These are phyloP conservation scores for Clavelina lepadiformis DNA, from an alignment of 23 tunicate species.

Conservation along the genomic window DNA sequence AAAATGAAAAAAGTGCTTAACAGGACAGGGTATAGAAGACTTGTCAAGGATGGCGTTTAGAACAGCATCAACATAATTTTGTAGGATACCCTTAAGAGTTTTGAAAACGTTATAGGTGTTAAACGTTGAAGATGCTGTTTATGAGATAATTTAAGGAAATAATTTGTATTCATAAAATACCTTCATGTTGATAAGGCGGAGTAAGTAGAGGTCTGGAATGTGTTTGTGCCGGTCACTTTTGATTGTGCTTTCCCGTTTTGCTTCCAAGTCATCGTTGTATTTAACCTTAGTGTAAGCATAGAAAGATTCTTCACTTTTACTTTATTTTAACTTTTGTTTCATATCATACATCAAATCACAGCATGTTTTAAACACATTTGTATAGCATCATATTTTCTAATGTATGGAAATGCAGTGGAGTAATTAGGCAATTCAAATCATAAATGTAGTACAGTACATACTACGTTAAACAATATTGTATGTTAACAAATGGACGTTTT, in stretches of 20 bases:
- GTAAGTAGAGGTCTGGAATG: constrained; percentile 68
- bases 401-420: too few relatives aligned
- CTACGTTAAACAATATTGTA: too few relatives aligned
- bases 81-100: constrained; percentile 75
- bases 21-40: constrained; percentile 58
- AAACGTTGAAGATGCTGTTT: background rate
- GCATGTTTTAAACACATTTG: too few relatives aligned
- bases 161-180: constrained; percentile 16
- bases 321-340: too few relatives aligned
- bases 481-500: too few relatives aligned
- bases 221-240: constrained; percentile 68
- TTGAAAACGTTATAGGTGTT: background rate
- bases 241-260: constrained; percentile 80
- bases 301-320: too few relatives aligned
- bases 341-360: too few relatives aligned
- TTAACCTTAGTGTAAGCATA: too few relatives aligned
- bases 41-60: constrained; percentile 68
- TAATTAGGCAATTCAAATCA: too few relatives aligned
- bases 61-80: constrained; percentile 71
- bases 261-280: constrained; percentile 74
- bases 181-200: constrained; percentile 89
- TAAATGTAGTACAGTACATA: too few relatives aligned
- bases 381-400: too few relatives aligned
- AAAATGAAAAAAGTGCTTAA: constrained; percentile 81
- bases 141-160: background rate